phyloP scores from a whole-genome alignment of 2,888 invertebrate genomes.

The Eledona agricola region DNA sequence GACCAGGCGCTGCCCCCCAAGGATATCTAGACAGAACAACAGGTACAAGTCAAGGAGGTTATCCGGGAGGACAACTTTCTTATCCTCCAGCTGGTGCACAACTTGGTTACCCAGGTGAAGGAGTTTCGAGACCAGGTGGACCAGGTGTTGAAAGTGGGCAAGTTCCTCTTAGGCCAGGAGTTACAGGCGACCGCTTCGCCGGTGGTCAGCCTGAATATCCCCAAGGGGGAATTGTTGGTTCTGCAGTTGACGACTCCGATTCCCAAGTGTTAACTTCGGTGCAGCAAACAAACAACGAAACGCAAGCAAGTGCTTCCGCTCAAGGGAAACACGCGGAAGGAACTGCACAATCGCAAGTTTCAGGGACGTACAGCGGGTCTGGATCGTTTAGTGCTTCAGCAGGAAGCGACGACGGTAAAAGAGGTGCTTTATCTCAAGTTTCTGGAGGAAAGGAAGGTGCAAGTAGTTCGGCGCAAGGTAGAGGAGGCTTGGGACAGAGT shows the following conservation, averaged over 20 bases:
- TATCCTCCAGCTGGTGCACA: constrained; percentile 10
- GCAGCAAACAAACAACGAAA: constrained; percentile 67
- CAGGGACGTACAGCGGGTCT: constrained; percentile 78
- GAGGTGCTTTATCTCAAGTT: constrained; percentile 75
- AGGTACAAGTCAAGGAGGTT: not conserved
- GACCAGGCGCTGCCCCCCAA: not conserved
- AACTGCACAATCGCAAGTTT: constrained; percentile 83
- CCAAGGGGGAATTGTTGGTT: not conserved
- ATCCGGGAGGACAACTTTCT: constrained; percentile 6
- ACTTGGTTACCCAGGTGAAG: constrained; percentile 1
- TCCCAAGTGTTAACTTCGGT: constrained; percentile 78
- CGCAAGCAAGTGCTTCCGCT: constrained; percentile 79
- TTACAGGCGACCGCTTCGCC: constrained; percentile 12
- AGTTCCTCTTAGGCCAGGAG: no score
- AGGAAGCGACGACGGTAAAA: constrained; percentile 77
- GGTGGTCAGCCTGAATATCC: constrained; percentile 1
- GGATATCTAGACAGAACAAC: not conserved
- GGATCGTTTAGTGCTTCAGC: constrained; percentile 87
- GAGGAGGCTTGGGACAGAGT: constrained; percentile 77
- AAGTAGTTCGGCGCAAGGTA: constrained; percentile 78
- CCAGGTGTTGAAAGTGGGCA: not conserved
- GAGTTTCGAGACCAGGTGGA: not conserved
- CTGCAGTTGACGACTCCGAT: constrained; percentile 69
- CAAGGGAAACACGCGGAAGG: constrained; percentile 80
- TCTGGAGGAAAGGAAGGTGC: constrained; percentile 79